Base-by-base conservation (phyloP, 2,888 invertebrate genomes). In the Ptycholaimellus sp. region DNA sequence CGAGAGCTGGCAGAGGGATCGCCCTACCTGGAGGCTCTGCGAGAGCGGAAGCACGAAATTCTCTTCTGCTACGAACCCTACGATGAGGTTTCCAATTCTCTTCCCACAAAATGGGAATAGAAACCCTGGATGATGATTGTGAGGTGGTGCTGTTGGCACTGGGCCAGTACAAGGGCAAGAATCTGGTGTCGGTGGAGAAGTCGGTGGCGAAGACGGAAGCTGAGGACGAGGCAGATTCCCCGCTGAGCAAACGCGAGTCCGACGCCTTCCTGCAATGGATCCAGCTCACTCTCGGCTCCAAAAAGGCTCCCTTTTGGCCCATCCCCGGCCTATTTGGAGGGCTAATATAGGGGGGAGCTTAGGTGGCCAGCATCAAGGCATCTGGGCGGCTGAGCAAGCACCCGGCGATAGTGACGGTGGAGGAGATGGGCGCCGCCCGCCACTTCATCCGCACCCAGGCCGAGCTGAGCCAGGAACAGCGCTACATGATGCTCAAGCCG, bases 51-150 rank as follows among this genome's bases (percentile, higher is more conserved):
- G 47, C 70, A 77, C 4, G 83, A 90, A 64, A 87, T 93, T 0
- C 61, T 93, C 13, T 93, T 85, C 63, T 81, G 87, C 54, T 87
- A 80, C 52, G 90, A 93, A 56, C 75, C 80, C n/a, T 85, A 87
- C 50, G 93, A 96, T 59, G 93, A 93, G 60, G 19, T 27, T 30
- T 30, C 9, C 22, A n/a, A 16, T 18, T 14, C 14, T n/a, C n/a
- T 16, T 18, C 18, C n/a, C 17, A 2, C 2, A n/a, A 5, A 31
- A 3, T 13, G 13, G 31, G 31, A 30, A n/a, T 30, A 9, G 13
- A 14, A 9, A 30, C 11, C 11, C 16, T 9, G 31, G 16, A 14
- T 9, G 31, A 30, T 14, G 14, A 11, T 14, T 9, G 31, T 9
- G 16, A 33, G 21, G 43, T 52, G 7, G 51, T 52, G 1, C 49